Base-by-base conservation (phyloP, 2,888 invertebrate genomes). In the Eupithecia centaureata region DNA sequence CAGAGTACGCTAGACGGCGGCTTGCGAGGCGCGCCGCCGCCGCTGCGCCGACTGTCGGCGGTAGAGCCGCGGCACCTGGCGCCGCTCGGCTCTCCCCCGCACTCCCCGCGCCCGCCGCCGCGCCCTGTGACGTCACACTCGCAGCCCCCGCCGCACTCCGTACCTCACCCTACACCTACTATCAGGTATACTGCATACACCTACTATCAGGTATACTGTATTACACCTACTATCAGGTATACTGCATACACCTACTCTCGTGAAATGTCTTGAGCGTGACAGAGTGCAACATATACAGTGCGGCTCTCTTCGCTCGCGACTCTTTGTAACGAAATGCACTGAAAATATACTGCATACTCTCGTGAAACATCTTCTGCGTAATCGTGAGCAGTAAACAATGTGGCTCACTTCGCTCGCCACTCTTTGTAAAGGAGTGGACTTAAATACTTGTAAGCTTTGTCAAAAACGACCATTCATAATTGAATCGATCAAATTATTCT, bases 1-100 rank as follows among this genome's bases (percentile, higher is more conserved):
- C 96, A 95, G 86, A 95, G 95, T 85, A 96, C 95, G 54, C 89
- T 96, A 58, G 96, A 96, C 80, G 95, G 95, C 56, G 95, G 95
- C 1, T 87, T 94, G 70, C 86, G 93, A 1, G 94, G 94, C 61
- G 91, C 93, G 56, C 93, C 85, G 76, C 94, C 88, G 68, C 94
- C 87, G 32, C 82, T 89, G 73, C 82, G 92, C 65, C 86, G 91
- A 47, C 81, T 94, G 67, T 94, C 93, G 10, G 94, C 94, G 61
- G 92, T 93, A 35, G 94, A 93, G 86, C 94, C 91, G 90, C 95
- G 83, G 88, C 96, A 84, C 87, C 94, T 86, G 90, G 95, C 88
- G 92, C 94, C 84, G 78, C 90, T 83, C 73, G 90, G 81, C 68
- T 94, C 88, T 13, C 91, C 91, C 62, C 90, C 88, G 79, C 92